Percentiles rank a stretch among this genome's conserved stretches.
These are phyloP conservation scores for Coturnix japonica DNA, from an alignment of 2,113 vertebrate species.

Conservation along the genomic window DNA sequence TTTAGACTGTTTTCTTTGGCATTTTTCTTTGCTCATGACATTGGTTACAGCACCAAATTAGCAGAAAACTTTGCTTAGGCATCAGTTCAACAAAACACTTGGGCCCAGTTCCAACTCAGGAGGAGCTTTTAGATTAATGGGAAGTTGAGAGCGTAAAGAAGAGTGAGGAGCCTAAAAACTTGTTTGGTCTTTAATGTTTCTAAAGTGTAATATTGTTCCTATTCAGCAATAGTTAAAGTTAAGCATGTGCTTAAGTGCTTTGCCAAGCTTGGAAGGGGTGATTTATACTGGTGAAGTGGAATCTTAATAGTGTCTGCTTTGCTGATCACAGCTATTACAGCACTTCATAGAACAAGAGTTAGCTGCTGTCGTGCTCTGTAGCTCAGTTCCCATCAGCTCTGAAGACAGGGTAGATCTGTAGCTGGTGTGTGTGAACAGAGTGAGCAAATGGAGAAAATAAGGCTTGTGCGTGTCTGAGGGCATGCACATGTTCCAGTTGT, in stretches of 20 bases:
- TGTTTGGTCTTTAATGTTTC: slow-evolving; percentile 6
- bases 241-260: slow-evolving; percentile 33
- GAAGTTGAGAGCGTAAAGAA: neutral
- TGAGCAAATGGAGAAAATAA: neutral
- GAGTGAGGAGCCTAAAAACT: neutral
- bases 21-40: neutral
- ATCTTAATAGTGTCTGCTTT: neutral
- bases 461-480: neutral
- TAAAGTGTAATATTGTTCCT: neutral
- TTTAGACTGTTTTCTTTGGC: neutral
- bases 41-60: slow-evolving; percentile 13
- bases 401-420: neutral
- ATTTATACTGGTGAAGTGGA: slow-evolving; percentile 32
- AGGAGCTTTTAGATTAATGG: slow-evolving; percentile 17
- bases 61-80: slow-evolving; percentile 33
- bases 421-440: neutral
- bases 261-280: neutral
- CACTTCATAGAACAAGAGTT: neutral
- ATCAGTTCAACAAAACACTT: slow-evolving; percentile 14
- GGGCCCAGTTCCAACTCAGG: slow-evolving; percentile 4
- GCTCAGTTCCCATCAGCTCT: neutral
- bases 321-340: slow-evolving; percentile 1
- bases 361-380: neutral
- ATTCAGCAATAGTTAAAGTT: neutral
- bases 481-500: neutral